Evolutionary conservation across 1,140 invertebrate species (phyloP).

Genomic region (Pseudomyrmex sp.): DNA sequence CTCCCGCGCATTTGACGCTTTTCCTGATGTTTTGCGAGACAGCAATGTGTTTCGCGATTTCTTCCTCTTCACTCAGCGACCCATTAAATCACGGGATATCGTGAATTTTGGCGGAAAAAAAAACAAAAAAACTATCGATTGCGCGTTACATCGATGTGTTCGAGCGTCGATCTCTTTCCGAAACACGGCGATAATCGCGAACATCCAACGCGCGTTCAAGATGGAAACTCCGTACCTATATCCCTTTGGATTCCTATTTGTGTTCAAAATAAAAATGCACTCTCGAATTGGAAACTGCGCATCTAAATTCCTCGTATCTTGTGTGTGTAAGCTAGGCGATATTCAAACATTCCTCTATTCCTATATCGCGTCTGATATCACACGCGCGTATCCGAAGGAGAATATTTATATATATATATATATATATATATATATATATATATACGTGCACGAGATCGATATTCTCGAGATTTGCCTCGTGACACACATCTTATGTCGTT

Average conservation of each 20-base stretch:
- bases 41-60: neutral
- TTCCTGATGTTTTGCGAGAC: slow-evolving; percentile 30
- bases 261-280: slow-evolving; percentile 51
- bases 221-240: neutral
- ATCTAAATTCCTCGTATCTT: slow-evolving; percentile 48
- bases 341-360: slow-evolving; percentile 37
- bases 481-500: slow-evolving; percentile 28
- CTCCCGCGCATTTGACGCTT: slow-evolving; percentile 46
- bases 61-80: no score
- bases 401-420: no score
- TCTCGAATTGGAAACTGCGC: slow-evolving; percentile 33
- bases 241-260: slow-evolving; percentile 11
- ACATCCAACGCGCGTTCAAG: slow-evolving; percentile 25
- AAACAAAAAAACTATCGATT: neutral
- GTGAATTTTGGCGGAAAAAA: neutral
- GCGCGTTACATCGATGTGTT: neutral
- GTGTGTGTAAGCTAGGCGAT: neutral
- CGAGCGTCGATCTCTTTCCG: neutral
- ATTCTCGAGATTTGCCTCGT: slow-evolving; percentile 15
- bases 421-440: neutral
- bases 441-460: slow-evolving; percentile 29
- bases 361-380: slow-evolving; percentile 30
- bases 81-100: neutral
- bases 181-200: neutral
- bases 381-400: neutral